Conservation (phyloP, 2,113 vertebrate species). For the Microcebus murinus region DNA sequence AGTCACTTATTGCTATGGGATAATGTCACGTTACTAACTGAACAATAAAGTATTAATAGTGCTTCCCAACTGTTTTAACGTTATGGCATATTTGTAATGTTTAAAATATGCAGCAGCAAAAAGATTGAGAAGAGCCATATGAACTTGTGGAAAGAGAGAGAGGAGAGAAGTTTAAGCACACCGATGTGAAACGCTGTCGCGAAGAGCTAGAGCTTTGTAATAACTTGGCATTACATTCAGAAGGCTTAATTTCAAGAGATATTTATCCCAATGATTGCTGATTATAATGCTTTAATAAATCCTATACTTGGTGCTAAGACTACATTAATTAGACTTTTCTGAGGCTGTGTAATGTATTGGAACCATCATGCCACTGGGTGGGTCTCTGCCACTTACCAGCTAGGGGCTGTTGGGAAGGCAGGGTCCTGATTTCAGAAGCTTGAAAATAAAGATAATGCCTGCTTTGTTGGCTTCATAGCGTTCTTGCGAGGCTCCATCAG, state of each 20-base stretch:
- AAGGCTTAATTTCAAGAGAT: conserved; percentile 46
- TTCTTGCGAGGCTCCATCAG: background rate
- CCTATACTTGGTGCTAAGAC: conserved; percentile 17
- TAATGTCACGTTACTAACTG: background rate
- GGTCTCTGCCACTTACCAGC: background rate
- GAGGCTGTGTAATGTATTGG: background rate
- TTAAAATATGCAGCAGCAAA: background rate
- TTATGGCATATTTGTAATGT: background rate
- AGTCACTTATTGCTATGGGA: background rate
- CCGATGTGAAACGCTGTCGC: background rate
- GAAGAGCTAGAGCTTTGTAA: background rate
- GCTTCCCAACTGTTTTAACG: background rate
- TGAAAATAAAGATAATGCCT: background rate
- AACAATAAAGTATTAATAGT: background rate
- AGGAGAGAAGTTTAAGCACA: background rate
- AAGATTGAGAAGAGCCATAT: background rate
- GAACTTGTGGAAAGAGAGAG: background rate
- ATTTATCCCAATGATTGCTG: background rate
- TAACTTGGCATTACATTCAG: background rate
- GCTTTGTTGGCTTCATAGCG: background rate
- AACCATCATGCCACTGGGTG: background rate
- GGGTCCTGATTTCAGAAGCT: background rate
- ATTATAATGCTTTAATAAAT: background rate
- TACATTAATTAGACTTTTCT: background rate
- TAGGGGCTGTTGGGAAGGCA: background rate